phyloP scores from a whole-genome alignment of 1,140 invertebrate genomes.

The Leptinotarsa defecta region DNA sequence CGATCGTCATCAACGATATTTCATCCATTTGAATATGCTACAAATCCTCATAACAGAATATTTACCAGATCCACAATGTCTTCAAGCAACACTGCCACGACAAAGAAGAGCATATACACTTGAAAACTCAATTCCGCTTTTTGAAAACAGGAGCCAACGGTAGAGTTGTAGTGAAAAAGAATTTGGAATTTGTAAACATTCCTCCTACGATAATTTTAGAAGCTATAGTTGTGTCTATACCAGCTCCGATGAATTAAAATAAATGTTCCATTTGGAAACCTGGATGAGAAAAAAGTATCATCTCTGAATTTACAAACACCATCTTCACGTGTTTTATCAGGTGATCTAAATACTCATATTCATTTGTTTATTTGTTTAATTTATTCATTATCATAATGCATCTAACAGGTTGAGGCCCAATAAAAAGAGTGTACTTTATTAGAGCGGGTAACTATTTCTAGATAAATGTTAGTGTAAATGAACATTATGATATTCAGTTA shows the following conservation, averaged over 20 bases:
- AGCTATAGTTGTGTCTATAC: background rate
- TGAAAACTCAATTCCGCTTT: background rate
- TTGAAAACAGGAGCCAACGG: background rate
- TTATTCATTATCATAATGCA: too few species aligned
- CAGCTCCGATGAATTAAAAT: background rate
- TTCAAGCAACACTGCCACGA: background rate
- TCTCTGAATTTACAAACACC: background rate
- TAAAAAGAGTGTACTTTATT: too few species aligned
- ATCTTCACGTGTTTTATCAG: background rate
- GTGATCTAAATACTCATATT: background rate
- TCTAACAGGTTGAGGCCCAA: too few species aligned
- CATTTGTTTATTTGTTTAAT: too few species aligned
- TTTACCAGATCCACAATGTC: background rate
- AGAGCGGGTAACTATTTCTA: too few species aligned
- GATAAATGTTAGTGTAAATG: too few species aligned
- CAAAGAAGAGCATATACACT: background rate
- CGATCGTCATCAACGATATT: too few species aligned
- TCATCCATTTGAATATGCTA: background rate
- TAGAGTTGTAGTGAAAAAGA: background rate
- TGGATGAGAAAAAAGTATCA: background rate
- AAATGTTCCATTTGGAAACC: background rate
- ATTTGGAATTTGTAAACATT: background rate
- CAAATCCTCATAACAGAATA: background rate
- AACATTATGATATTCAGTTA: too few species aligned
- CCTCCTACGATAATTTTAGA: background rate